Base-by-base conservation (phyloP, 2,888 invertebrate genomes). In the Galeopsomyia nigrocyanea region DNA sequence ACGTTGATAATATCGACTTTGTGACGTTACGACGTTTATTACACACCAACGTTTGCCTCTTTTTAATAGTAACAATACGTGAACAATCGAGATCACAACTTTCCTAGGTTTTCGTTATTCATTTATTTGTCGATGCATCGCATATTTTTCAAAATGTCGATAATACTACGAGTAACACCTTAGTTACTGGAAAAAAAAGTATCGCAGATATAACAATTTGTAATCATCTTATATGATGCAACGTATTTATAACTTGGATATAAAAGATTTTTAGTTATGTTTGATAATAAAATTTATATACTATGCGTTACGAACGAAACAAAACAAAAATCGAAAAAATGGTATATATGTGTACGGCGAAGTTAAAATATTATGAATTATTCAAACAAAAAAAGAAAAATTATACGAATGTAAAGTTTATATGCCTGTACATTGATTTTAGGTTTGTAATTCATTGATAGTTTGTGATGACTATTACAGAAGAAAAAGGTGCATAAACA, bases 1-100 rank as follows among this genome's bases (percentile, higher is more conserved):
- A 64, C 46, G 64, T 68, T 69, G 71, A 72, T 69, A 51, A 72
- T 69, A 51, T 69, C 22, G 58, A 68, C n/a, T 51, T 53, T 17
- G 17, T 53, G 13, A 39, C 66, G 60, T 68, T 68, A 63, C 67
- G 47, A 65, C 51, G 65, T 71, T 62, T 67, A 74, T 66, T 65
- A 71, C 61, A 71, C 61, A 67, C 74, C 67, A 70, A 72, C n/a
- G 61, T 75, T 73, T 75, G 72, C 72, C 69, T 75, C 75, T 70
- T 70, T 31, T 73, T 67, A 68, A 71, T 66, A 75, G 62, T 62
- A 63, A 51, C 13, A 63, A 39, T 16, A 62, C 49, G 16, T 51
- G 17, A 61, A 39, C 39, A 39, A 39, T 39, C 39, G 39, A 39
- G 7, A 39, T 9, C 64, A 68, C 51, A 19, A 63, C 31, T 56